phyloP scores from a whole-genome alignment of 2,797 vertebrate genomes.

The Uromys caudimaculatus region DNA sequence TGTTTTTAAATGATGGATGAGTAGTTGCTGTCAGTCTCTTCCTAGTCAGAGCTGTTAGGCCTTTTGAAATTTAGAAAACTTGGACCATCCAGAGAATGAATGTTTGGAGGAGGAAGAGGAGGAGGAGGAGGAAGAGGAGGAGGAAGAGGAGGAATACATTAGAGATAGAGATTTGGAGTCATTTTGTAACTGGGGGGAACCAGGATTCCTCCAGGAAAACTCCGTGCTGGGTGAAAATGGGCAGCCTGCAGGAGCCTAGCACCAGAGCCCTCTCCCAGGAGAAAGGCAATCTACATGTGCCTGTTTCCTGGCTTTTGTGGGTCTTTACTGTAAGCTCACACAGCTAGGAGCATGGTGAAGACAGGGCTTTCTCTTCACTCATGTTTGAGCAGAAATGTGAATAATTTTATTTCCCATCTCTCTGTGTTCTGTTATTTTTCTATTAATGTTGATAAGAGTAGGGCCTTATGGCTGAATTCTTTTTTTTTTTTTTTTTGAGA shows the following conservation, averaged over 20 bases:
- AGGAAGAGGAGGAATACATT: too few species aligned
- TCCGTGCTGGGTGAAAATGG: background rate
- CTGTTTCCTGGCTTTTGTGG: background rate
- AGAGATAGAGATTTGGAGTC: background rate
- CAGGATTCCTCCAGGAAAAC: background rate
- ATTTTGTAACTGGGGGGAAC: background rate
- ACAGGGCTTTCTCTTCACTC: background rate
- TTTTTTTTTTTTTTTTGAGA: too few species aligned
- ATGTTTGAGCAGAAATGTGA: background rate
- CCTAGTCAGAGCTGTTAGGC: background rate
- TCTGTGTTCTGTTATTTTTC: background rate
- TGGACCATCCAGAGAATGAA: background rate
- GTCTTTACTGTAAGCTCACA: background rate
- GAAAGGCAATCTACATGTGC: background rate
- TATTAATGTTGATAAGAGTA: background rate
- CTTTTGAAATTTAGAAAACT: conserved; percentile 34
- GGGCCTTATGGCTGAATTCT: background rate
- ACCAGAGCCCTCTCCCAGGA: background rate
- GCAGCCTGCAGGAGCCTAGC: background rate
- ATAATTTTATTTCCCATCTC: background rate
- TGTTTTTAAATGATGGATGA: too few species aligned
- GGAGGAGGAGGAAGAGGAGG: too few species aligned
- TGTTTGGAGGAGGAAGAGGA: background rate
- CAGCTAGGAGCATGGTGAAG: background rate
- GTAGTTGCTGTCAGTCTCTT: too few species aligned